Percentiles rank a stretch among this genome's conserved stretches.
These are phyloP conservation scores for Crotalus tigris DNA, from an alignment of 2,113 vertebrate genomes.

Conservation along the genomic window DNA sequence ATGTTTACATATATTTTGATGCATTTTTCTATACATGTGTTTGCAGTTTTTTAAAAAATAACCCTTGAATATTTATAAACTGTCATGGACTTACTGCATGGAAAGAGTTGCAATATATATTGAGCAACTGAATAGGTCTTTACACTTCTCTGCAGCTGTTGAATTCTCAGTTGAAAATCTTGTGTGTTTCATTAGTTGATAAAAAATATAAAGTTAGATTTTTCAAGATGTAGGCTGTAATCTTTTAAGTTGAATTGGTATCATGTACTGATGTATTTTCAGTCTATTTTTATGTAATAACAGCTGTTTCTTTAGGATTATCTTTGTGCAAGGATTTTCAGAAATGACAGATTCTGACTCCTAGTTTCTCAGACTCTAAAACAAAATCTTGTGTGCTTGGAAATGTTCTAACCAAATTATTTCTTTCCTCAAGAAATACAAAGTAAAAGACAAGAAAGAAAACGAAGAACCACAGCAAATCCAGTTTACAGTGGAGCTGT, in stretches of 20 bases:
- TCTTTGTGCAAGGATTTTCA: slow-evolving; percentile 7
- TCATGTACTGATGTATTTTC: slow-evolving; percentile 22
- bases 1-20: background rate
- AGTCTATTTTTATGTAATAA: slow-evolving; percentile 11
- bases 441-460: slow-evolving; percentile 95
- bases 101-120: background rate
- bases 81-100: background rate
- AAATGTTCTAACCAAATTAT: slow-evolving; percentile 51
- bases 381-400: slow-evolving; percentile 26
- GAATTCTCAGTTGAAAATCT: background rate
- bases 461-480: slow-evolving; percentile 97
- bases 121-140: background rate
- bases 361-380: slow-evolving; percentile 2
- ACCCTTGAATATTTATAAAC: background rate
- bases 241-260: background rate
- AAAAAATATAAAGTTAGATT: fast-evolving
- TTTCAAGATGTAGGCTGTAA: background rate
- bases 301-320: background rate
- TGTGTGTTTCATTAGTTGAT: background rate
- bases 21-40: background rate
- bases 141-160: slow-evolving; percentile 6
- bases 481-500: slow-evolving; percentile 96
- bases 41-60: background rate
- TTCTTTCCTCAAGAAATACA: slow-evolving; percentile 88
- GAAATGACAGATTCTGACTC: slow-evolving; percentile 2